Evolutionary conservation across 53 echinoderm and acorn worm species (phyloP), one percentile per base, ranked within the genome.

Genomic region (Hippasteria phrygiana): DNA sequence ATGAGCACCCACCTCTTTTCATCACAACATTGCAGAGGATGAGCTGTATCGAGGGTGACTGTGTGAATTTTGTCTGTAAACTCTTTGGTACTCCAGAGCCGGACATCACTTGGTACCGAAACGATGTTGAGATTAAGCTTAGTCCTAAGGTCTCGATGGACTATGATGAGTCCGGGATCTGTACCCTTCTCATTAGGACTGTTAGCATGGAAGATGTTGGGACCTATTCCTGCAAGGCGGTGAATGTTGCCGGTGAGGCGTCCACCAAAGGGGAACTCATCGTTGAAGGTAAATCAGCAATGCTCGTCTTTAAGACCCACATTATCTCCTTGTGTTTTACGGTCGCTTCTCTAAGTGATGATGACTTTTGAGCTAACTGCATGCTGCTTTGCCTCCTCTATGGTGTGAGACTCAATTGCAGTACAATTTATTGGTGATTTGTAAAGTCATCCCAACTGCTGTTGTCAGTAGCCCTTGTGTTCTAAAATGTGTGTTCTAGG

Each of bases 91-190:
- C 80, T 43, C 99, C 99, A 39, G 90, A 91, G 78, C 99, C 99
- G 12, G 96, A 94, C 41, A 93, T 99, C 67, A 94, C 89, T 31
- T 99, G 99, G 99, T 96, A 82, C 89, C 94, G 87, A 78, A 91
- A 99, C 59, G 90, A 87, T 11, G 84, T 77, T n/a, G 94, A 96
- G 74, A 71, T 99, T 16, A 87, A 99, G 41, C 91, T 91, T 3
- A 78, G 77, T 35, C 93, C 92, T 4, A 91, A 91, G 66, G 67
- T 89, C 38, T 89, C 99, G 18, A 86, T 96, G 55, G 99, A 96
- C 59, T 99, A 94, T 47, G 94, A 94, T 27, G 92, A 94, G 63
- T 78, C 91, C 13, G 96, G 94, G 1, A 69, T 94, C 36, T 96
- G 96, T 41, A 96, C 94, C 29, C 90, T 99, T 12, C 91, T 94